A percentile compares a stretch with the other conserved stretches of the same genome.
phyloP scores from a whole-genome alignment of 1,140 invertebrate genomes.

The Diachasmimorpha longicaudata region DNA sequence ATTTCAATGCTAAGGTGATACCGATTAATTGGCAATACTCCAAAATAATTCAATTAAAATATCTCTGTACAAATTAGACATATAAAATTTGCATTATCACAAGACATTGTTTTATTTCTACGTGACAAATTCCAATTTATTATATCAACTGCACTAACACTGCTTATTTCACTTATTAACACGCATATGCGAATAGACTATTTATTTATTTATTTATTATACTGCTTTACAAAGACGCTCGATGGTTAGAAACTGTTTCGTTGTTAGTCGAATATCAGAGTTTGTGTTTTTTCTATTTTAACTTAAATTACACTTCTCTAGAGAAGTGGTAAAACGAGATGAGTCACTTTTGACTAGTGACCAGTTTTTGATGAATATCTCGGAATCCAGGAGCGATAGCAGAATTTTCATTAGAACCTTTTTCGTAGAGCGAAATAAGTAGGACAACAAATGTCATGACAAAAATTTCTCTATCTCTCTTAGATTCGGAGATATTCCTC shows the following conservation, averaged over 20 bases:
- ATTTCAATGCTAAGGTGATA: background rate
- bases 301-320: too few species aligned
- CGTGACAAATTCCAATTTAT: slow-evolving; percentile 1
- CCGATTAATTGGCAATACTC: background rate
- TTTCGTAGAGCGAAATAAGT: too few species aligned
- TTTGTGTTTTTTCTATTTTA: background rate
- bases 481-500: too few species aligned
- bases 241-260: background rate
- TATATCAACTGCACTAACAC: background rate
- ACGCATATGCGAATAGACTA: background rate
- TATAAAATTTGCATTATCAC: slow-evolving; percentile 35
- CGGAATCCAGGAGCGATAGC: too few species aligned
- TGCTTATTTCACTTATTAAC: slow-evolving; percentile 1
- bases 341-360: too few species aligned
- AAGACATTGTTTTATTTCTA: slow-evolving; percentile 25
- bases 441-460: too few species aligned
- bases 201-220: slow-evolving; percentile 5
- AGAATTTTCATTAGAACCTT: too few species aligned
- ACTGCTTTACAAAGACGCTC: background rate
- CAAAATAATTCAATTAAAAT: background rate
- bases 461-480: too few species aligned
- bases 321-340: too few species aligned
- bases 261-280: background rate
- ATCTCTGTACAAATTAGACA: slow-evolving; percentile 32
- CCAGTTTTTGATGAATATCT: too few species aligned